Evolutionary conservation across 2,888 invertebrate species (phyloP).

Genomic region (Tiliacea citrago): DNA sequence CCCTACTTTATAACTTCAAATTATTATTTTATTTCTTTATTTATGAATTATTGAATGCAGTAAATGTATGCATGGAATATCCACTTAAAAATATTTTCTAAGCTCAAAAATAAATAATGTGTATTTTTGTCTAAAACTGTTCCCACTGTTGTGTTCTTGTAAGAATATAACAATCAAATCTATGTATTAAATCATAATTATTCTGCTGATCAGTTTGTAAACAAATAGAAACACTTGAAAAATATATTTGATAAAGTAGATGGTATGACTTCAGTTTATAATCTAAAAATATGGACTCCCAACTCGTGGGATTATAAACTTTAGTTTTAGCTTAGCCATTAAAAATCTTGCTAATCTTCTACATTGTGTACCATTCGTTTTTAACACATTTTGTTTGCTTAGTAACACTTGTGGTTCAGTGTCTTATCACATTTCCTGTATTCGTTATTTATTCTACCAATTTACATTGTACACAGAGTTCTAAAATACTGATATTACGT

Average conservation of each 20-base stretch:
- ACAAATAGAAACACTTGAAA: background rate
- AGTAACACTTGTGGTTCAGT: background rate
- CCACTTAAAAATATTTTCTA: no score
- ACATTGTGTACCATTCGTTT: background rate
- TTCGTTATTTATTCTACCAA: conserved; percentile 15
- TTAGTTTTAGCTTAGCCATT: no score
- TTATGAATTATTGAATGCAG: no score
- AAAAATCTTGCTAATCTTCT: background rate
- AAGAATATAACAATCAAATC: background rate
- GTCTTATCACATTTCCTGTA: conserved; percentile 27
- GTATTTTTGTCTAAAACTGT: background rate
- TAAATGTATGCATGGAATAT: no score
- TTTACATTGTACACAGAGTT: background rate
- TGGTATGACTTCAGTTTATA: no score
- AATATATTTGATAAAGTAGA: background rate
- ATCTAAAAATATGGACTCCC: no score
- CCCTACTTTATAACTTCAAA: background rate
- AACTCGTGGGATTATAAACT: no score
- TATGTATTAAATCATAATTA: no score
- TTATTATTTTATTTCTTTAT: no score
- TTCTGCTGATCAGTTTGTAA: background rate
- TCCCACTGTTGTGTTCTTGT: no score
- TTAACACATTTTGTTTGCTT: conserved; percentile 3
- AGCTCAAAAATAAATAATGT: no score
- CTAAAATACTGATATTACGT: background rate